A percentile compares a stretch with the other conserved stretches of the same genome.
Evolutionary conservation across 2,888 invertebrate genomes (phyloP).

Genomic region (Ornithoptera alexandrae): DNA sequence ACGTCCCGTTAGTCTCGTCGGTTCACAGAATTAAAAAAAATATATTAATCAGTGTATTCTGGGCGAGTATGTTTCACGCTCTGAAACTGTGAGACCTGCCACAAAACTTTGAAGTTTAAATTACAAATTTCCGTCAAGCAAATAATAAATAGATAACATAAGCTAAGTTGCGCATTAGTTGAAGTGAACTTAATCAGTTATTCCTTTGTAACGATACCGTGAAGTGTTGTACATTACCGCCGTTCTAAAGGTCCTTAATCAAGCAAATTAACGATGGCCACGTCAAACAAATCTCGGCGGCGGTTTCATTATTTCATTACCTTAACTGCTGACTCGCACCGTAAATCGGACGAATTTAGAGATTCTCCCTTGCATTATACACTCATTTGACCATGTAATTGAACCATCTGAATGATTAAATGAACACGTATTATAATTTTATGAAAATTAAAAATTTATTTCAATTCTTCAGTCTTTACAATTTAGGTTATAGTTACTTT

Average conservation of each 20-base stretch:
- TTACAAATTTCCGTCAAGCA: not conserved
- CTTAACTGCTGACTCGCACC: conserved; percentile 64
- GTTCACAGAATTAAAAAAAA: too few relatives aligned
- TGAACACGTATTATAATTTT: not conserved
- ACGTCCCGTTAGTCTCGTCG: too few relatives aligned
- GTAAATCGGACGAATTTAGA: conserved; percentile 71
- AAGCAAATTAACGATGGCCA: conserved; percentile 45
- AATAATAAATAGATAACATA: not conserved
- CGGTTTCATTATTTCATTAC: conserved; percentile 75
- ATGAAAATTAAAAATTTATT: too few relatives aligned
- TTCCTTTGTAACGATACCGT: not conserved
- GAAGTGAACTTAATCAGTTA: not conserved
- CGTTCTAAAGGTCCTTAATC: conserved; percentile 35
- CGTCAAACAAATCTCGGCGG: conserved; percentile 64
- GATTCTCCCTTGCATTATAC: conserved; percentile 56
- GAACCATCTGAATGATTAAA: conserved; percentile 19
- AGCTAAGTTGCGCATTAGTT: not conserved
- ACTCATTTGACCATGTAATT: conserved; percentile 62
- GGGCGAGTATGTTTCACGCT: too few relatives aligned
- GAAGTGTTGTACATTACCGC: conserved; percentile 20
- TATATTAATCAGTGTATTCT: too few relatives aligned
- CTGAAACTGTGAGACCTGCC: too few relatives aligned
- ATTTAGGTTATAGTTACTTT: too few relatives aligned
- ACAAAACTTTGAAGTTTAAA: too few relatives aligned
- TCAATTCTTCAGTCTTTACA: too few relatives aligned